Base-by-base conservation (phyloP, 2,797 vertebrate genomes). In the Tauraco hartlaubi region DNA sequence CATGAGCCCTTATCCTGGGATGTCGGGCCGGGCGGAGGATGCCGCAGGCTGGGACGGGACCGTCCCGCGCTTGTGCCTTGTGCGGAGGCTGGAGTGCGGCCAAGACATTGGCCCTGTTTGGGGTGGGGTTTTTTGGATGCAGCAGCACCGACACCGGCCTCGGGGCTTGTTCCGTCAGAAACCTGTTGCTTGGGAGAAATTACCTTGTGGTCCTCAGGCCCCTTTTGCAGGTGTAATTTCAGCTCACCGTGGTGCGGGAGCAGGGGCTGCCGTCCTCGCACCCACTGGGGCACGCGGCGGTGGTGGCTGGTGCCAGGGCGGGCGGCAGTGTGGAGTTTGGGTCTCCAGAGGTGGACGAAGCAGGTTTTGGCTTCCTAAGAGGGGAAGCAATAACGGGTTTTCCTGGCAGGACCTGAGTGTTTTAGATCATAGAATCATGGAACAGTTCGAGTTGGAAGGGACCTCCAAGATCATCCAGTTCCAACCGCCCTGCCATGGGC, bases 61-160 rank as follows among this genome's bases (percentile, higher is more conserved):
- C 0, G 0, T 26, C 48, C n/a, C 0, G 0, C 9, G 1, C 19
- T 39, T 9, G 15, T 52, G 62, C 56, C n/a, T 37, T 46, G 41
- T 22, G 55, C 48, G 20, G 58, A 61, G 33, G 18, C 23, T 25
- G 10, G 55, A 69, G 43, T 9, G 25, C 1, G 12, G 77, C 37
- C 12, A 14, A 22, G 52, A 43, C 61, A 11, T 7, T 1, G 46
- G 39, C 44, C 22, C 0, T 46, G 78, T 33, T 58, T 62, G 46
- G 37, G 26, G 26, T 28, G 48, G 11, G 2, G 2, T 33, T 43
- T 64, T 61, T 61, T 63, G 61, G 59, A 56, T 9, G 13, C 0
- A 2, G 31, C 23, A 29, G 51, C 37, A 29, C 71, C 26, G 6
- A 41, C 29, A 29, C 58, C 6, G 4, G 52, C 19, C 67, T 51